Evolutionary conservation across 2,113 vertebrate species (phyloP).

Genomic region (Pantherophis guttatus): DNA sequence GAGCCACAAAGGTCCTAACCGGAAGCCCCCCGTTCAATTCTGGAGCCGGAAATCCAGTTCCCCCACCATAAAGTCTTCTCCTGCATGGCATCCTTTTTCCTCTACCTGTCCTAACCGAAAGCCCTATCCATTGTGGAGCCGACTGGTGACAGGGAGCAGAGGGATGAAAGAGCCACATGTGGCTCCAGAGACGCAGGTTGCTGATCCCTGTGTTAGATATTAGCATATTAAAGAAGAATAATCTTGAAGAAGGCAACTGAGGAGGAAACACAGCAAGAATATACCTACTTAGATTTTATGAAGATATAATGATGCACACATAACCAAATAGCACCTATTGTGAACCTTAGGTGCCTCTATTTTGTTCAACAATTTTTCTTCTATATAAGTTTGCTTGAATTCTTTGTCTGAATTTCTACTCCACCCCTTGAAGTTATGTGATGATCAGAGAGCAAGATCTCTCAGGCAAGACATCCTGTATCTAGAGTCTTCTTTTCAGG

Average conservation of each 20-base stretch:
- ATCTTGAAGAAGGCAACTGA: not conserved
- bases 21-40: no score
- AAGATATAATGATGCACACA: not conserved
- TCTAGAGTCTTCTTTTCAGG: not conserved
- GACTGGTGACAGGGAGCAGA: no score
- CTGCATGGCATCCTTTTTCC: no score
- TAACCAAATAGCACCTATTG: not conserved
- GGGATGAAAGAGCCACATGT: no score
- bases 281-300: not conserved
- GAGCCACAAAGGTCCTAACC: no score
- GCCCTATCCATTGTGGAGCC: no score
- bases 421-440: not conserved
- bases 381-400: not conserved
- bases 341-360: not conserved
- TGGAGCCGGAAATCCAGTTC: no score
- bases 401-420: not conserved
- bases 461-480: not conserved
- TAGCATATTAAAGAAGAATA: not conserved
- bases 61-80: no score
- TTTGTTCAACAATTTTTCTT: not conserved
- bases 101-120: no score
- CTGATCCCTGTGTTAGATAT: no score
- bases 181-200: no score
- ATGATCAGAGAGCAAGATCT: not conserved
- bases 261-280: not conserved